Evolutionary conservation across 2,888 invertebrate genomes (phyloP), one percentile per base, ranked within the genome.

Genomic region (Endotricha flammealis): DNA sequence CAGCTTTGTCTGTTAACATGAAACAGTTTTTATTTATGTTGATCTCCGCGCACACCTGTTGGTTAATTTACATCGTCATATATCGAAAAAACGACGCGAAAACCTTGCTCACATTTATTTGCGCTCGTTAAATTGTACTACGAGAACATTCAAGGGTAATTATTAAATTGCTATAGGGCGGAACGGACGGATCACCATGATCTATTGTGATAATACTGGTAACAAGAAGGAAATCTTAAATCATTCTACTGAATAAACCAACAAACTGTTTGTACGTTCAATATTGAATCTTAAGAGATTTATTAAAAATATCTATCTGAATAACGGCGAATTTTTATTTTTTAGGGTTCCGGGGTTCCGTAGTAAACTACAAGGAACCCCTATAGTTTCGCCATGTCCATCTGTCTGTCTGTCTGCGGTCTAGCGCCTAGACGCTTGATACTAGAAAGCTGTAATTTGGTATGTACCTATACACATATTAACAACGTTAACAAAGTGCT

Each of bases 41-140:
- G 46, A 60, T 63, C 62, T 57, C 45, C 57, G 53, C 56, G 54
- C 50, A 58, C 72, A 74, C 70, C 70, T 74, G 74, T 71, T 64
- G 61, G 57, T 57, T 57, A 64, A 67, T 71, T 68, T 69, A 68
- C 59, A 50, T 58, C 47, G 45, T 51, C 50, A 52, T 17, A 22
- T 59, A 64, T 59, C 51, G 57, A 60, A 50, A 50, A 53, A 35
- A 41, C 36, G 39, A 46, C 42, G 40, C 36, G 42, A 47, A 47
- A 48, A 53, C 53, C 46, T 42, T 51, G 53, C 41, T 41, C 56
- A 54, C 50, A 53, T 28, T 62, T 57, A 62, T 63, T 65, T 55
- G 54, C 59, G 48, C 53, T 61, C 53, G 58, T 64, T 67, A 61
- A 57, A 48, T 42, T 46, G 45, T 50, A 46, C 50, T 44, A 46